phyloP scores from a whole-genome alignment of 2,797 vertebrate species.

The Acanthiza pusilla region DNA sequence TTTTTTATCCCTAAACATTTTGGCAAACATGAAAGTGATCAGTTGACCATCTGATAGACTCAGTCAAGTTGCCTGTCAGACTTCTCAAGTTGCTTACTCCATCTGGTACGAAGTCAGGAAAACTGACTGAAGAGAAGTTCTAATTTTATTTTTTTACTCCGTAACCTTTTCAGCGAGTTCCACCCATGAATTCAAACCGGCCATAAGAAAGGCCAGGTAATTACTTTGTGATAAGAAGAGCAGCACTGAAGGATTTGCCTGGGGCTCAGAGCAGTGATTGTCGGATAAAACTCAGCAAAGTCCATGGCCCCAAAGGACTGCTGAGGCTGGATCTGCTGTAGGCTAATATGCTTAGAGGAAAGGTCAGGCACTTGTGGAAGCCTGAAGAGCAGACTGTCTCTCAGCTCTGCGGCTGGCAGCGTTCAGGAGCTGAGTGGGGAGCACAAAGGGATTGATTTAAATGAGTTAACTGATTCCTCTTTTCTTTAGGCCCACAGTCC shows the following conservation, averaged over 20 bases:
- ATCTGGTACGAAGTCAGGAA: neutral
- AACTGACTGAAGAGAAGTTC: slow-evolving; percentile 6
- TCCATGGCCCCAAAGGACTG: neutral
- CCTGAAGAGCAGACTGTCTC: neutral
- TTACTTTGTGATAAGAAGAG: slow-evolving; percentile 26
- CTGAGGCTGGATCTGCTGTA: neutral
- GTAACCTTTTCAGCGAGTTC: slow-evolving; percentile 42
- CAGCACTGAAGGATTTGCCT: slow-evolving; percentile 40
- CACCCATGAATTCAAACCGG: neutral
- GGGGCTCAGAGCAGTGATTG: slow-evolving; percentile 12
- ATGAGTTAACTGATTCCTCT: neutral
- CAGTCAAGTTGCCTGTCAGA: neutral
- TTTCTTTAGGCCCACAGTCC: neutral
- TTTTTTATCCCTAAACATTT: neutral
- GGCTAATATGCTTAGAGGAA: slow-evolving; percentile 26
- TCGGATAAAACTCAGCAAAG: neutral
- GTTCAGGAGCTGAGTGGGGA: neutral
- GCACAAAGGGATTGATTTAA: neutral
- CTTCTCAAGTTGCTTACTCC: neutral
- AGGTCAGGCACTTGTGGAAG: slow-evolving; percentile 40
- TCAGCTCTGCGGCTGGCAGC: neutral
- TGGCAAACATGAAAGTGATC: neutral
- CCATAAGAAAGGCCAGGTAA: slow-evolving; percentile 37
- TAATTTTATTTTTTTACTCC: slow-evolving; percentile 9
- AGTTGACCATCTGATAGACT: slow-evolving; percentile 16